These are phyloP conservation scores for Tillus elongatus DNA, from an alignment of 2,888 invertebrate species.

Conservation along the genomic window DNA sequence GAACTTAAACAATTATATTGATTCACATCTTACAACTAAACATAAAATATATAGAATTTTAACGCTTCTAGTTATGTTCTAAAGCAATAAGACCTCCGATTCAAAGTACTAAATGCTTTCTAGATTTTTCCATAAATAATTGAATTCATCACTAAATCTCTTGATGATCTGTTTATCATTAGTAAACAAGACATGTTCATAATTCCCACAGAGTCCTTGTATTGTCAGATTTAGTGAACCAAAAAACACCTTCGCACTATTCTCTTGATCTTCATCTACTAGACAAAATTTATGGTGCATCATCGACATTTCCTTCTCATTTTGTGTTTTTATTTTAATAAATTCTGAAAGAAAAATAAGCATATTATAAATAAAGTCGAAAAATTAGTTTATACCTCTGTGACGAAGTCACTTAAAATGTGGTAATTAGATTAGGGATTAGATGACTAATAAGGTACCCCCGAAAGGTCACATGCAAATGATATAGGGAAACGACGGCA, in stretches of 20 bases:
- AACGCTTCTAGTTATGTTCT: too few relatives aligned
- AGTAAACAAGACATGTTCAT: slow-evolving; percentile 29
- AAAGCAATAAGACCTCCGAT: too few relatives aligned
- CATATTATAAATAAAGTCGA: slow-evolving; percentile 3
- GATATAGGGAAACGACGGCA: too few relatives aligned
- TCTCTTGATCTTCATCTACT: slow-evolving; percentile 27
- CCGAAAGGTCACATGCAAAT: too few relatives aligned
- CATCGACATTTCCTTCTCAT: slow-evolving; percentile 42
- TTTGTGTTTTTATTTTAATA: slow-evolving; percentile 39
- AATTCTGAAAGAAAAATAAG: slow-evolving; percentile 45
- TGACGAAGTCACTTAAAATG: not conserved
- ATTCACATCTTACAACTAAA: too few relatives aligned
- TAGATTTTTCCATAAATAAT: slow-evolving; percentile 27
- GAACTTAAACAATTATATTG: too few relatives aligned
- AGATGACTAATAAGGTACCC: not conserved
- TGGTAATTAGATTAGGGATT: not conserved
- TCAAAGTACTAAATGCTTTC: too few relatives aligned
- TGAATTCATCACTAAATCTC: slow-evolving; percentile 30
- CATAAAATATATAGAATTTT: too few relatives aligned
- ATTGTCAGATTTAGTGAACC: slow-evolving; percentile 32
- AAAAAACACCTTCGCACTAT: slow-evolving; percentile 28
- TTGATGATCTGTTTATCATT: slow-evolving; percentile 27
- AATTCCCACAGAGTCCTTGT: slow-evolving; percentile 30
- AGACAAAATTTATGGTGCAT: slow-evolving; percentile 65
- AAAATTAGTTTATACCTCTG: too few relatives aligned